Conservation (phyloP, 2,797 vertebrate species). For the Chiroxiphia lanceolata region DNA sequence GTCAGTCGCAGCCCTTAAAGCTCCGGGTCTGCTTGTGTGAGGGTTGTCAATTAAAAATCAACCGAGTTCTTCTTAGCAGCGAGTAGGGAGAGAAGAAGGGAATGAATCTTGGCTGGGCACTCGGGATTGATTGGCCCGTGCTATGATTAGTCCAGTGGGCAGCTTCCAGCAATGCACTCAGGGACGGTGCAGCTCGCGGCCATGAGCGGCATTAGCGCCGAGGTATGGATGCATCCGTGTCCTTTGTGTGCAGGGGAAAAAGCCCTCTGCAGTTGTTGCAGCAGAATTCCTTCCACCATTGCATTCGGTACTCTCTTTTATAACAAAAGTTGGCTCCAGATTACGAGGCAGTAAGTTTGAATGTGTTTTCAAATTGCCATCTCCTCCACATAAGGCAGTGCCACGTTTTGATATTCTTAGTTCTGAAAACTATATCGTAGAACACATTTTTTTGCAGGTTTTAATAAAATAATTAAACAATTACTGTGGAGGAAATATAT, state of each 20-base stretch:
- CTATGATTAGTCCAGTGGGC: not conserved
- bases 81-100: not conserved
- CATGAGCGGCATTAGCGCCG: constrained; percentile 6
- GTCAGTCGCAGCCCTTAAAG: not conserved
- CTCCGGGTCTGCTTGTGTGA: not conserved
- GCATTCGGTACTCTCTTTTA: not conserved
- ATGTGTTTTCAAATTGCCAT: not conserved
- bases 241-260: constrained; percentile 66
- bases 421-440: not conserved
- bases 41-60: not conserved
- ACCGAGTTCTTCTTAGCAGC: not conserved
- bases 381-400: not conserved
- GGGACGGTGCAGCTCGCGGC: not conserved
- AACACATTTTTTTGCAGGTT: not conserved
- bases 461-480: not conserved
- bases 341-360: not conserved
- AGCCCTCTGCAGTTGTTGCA: constrained; percentile 42
- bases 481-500: fast-evolving
- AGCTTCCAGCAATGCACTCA: not conserved
- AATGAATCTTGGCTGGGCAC: not conserved
- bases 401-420: not conserved
- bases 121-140: not conserved
- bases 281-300: not conserved
- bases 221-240: constrained; percentile 48
- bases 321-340: not conserved